Percentiles rank a stretch among this genome's conserved stretches.
phyloP scores from a whole-genome alignment of 1,140 invertebrate species.

The Papilio dardanus region DNA sequence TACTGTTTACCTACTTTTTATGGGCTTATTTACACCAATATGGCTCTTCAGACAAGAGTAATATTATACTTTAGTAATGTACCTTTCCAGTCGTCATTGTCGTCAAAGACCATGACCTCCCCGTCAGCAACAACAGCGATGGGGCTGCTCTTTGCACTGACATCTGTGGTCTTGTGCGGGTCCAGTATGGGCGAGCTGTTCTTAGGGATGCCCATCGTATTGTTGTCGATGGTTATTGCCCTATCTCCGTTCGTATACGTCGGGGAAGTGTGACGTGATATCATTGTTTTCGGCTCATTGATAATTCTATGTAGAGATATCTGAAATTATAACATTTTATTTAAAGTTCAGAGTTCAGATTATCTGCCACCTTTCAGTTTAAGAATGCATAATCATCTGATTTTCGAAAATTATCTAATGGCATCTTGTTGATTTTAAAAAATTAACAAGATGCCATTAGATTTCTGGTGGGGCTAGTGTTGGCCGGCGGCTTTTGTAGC shows the following conservation, averaged over 20 bases:
- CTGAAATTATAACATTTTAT: too few relatives aligned
- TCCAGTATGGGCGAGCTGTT: conserved; percentile 82
- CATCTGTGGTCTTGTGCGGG: conserved; percentile 72
- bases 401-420: too few relatives aligned
- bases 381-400: too few relatives aligned
- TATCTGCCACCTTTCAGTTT: too few relatives aligned
- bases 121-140: conserved; percentile 85
- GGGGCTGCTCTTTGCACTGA: conserved; percentile 77
- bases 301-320: conserved; percentile 74
- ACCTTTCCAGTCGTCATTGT: conserved; percentile 89
- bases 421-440: too few relatives aligned
- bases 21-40: not conserved
- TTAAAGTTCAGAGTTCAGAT: too few relatives aligned
- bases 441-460: not conserved
- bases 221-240: conserved; percentile 58
- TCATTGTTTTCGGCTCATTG: conserved; percentile 77
- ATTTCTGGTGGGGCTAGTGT: not conserved
- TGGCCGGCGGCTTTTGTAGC: not conserved
- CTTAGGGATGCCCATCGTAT: conserved; percentile 74
- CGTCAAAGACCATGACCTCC: conserved; percentile 91
- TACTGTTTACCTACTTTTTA: not conserved
- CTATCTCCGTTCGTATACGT: conserved; percentile 77
- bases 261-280: conserved; percentile 83
- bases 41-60: not conserved
- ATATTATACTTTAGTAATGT: conserved; percentile 40